Conservation (phyloP, 2,113 vertebrate genomes). For the Xiphias gladius region DNA sequence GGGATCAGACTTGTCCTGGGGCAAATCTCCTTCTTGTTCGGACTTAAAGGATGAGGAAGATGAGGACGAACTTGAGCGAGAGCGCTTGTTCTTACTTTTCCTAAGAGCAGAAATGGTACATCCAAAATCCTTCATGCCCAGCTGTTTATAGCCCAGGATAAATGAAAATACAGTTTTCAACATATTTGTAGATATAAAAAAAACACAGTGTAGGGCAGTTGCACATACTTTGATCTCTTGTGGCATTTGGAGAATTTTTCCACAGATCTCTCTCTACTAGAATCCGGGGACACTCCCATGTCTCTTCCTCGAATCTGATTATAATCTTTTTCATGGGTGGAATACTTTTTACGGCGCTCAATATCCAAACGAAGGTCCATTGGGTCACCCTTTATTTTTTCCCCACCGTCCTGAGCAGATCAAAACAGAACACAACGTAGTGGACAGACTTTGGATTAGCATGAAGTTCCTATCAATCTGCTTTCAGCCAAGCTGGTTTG, state of each 20-base stretch:
- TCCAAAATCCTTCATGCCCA: slow-evolving; percentile 8
- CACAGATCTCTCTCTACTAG: slow-evolving; percentile 88
- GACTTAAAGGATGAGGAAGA: slow-evolving; percentile 87
- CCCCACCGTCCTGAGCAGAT: slow-evolving; percentile 87
- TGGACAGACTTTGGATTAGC: slow-evolving; percentile 81
- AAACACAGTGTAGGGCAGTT: not conserved
- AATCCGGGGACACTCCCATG: slow-evolving; percentile 88
- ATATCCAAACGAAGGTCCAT: slow-evolving; percentile 97
- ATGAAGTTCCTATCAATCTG: slow-evolving; percentile 42
- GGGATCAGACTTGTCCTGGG: slow-evolving; percentile 86
- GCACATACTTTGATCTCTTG: slow-evolving; percentile 89
- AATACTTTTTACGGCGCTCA: slow-evolving; percentile 95
- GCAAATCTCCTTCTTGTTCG: slow-evolving; percentile 84
- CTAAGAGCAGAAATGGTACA: slow-evolving; percentile 74
- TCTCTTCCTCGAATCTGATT: slow-evolving; percentile 89
- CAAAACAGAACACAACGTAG: slow-evolving; percentile 77
- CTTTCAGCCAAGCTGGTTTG: slow-evolving; percentile 55
- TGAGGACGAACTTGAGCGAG: slow-evolving; percentile 92
- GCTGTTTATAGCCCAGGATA: not conserved
- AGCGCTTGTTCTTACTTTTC: slow-evolving; percentile 91
- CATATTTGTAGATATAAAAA: not conserved
- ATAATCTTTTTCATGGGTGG: slow-evolving; percentile 88
- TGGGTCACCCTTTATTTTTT: slow-evolving; percentile 91
- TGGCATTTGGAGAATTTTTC: slow-evolving; percentile 91
- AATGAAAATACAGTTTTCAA: not conserved